Conservation (phyloP, 2,113 vertebrate genomes). For the Oryzias javanicus region DNA sequence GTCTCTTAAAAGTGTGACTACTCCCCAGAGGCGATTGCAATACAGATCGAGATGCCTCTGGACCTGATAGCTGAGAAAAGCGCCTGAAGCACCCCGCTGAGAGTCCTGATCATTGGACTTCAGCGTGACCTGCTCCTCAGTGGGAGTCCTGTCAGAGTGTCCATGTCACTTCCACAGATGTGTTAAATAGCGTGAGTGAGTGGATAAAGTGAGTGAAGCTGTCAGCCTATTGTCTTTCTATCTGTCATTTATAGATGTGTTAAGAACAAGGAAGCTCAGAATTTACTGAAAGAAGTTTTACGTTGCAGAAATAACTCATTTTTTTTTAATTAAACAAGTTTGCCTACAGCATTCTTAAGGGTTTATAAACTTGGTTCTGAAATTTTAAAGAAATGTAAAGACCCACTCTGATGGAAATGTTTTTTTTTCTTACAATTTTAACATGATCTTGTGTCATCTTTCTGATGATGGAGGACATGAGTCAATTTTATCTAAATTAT, state of each 20-base stretch:
- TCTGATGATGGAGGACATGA: too few species aligned
- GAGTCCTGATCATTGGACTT: constrained; percentile 60
- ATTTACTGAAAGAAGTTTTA: constrained; percentile 9
- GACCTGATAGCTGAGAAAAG: constrained; percentile 59
- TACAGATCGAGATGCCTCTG: constrained; percentile 51
- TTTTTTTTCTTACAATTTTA: too few species aligned
- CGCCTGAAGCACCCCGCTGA: constrained; percentile 53
- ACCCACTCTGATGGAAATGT: too few species aligned
- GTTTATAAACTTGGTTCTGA: background rate
- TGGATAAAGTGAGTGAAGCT: constrained; percentile 15
- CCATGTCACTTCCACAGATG: constrained; percentile 31
- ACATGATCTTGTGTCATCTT: too few species aligned
- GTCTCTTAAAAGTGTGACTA: constrained; percentile 78
- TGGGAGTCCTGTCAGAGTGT: constrained; percentile 41
- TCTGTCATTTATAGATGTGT: constrained; percentile 35
- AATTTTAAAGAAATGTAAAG: too few species aligned
- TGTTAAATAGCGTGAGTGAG: constrained; percentile 12
- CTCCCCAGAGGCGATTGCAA: constrained; percentile 61
- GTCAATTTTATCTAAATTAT: too few species aligned
- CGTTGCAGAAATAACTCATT: background rate
- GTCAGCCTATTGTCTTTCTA: constrained; percentile 40
- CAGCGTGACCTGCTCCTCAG: constrained; percentile 50
- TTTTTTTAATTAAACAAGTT: background rate
- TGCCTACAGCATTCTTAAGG: constrained; percentile 17
- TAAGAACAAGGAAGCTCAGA: constrained; percentile 34